phyloP scores from a whole-genome alignment of 1,140 invertebrate species.

The Macrobrachium nipponense region DNA sequence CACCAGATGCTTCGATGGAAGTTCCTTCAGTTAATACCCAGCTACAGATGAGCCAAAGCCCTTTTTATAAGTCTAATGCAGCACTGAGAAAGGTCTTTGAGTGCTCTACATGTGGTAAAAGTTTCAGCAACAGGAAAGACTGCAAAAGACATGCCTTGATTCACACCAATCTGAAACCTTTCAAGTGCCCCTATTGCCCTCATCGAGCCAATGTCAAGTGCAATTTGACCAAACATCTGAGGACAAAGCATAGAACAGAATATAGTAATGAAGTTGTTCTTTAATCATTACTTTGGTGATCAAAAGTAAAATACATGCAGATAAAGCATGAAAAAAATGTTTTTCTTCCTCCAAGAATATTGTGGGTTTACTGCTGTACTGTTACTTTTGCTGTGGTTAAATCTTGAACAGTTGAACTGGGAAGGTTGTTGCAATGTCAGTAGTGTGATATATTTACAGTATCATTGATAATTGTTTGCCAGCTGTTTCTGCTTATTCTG shows the following conservation, averaged over 20 bases:
- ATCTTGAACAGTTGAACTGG: too few species aligned
- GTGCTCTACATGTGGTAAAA: conserved; percentile 50
- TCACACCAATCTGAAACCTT: conserved; percentile 53
- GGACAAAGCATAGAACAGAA: conserved; percentile 35
- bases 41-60: conserved; percentile 2
- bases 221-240: conserved; percentile 50
- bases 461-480: too few species aligned
- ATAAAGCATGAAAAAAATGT: not conserved
- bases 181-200: conserved; percentile 50
- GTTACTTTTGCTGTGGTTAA: too few species aligned
- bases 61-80: not conserved
- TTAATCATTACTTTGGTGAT: not conserved
- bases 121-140: conserved; percentile 57
- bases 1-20: conserved; percentile 16
- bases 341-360: too few species aligned
- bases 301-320: not conserved
- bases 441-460: too few species aligned
- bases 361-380: too few species aligned
- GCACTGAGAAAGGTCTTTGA: conserved; percentile 23
- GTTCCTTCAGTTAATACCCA: conserved; percentile 8
- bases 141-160: conserved; percentile 53
- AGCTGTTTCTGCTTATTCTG: too few species aligned
- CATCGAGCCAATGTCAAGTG: conserved; percentile 52
- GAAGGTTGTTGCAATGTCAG: too few species aligned
- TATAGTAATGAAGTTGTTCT: not conserved